These are phyloP conservation scores for Hyppa rectilinea DNA, from an alignment of 2,888 invertebrate species.

Conservation along the genomic window DNA sequence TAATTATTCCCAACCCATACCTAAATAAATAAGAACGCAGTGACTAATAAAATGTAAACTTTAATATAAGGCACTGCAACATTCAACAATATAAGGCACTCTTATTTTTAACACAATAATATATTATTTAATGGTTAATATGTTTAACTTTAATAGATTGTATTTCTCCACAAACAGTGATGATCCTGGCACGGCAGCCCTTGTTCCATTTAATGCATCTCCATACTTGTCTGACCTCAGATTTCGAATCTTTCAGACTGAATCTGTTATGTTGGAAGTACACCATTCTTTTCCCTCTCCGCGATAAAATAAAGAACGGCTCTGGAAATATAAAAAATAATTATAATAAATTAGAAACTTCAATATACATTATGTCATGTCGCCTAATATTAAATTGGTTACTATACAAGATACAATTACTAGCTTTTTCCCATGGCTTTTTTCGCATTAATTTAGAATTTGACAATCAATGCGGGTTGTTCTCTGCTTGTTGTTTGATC, in stretches of 20 bases:
- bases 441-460: too few species aligned
- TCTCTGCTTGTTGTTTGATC: too few species aligned
- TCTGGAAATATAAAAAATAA: constrained; percentile 1
- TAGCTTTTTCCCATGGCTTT: too few species aligned
- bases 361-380: background rate
- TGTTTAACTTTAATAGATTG: constrained; percentile 27
- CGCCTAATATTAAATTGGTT: background rate
- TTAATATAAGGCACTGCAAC: constrained; percentile 18
- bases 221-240: constrained; percentile 32
- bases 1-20: too few species aligned
- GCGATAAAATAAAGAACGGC: constrained; percentile 3
- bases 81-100: constrained; percentile 7
- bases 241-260: constrained; percentile 23
- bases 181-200: constrained; percentile 31
- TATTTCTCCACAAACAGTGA: constrained; percentile 13
- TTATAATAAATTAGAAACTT: too few species aligned
- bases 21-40: background rate
- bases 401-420: too few species aligned
- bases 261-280: constrained; percentile 12
- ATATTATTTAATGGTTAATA: constrained; percentile 21
- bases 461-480: too few species aligned
- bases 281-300: constrained; percentile 24
- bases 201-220: constrained; percentile 35
- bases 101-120: constrained; percentile 8
- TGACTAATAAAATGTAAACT: constrained; percentile 16